A percentile compares a stretch with the other conserved stretches of the same genome.
Evolutionary conservation across 2,888 invertebrate species (phyloP).

Genomic region (Chloromyia formosa): DNA sequence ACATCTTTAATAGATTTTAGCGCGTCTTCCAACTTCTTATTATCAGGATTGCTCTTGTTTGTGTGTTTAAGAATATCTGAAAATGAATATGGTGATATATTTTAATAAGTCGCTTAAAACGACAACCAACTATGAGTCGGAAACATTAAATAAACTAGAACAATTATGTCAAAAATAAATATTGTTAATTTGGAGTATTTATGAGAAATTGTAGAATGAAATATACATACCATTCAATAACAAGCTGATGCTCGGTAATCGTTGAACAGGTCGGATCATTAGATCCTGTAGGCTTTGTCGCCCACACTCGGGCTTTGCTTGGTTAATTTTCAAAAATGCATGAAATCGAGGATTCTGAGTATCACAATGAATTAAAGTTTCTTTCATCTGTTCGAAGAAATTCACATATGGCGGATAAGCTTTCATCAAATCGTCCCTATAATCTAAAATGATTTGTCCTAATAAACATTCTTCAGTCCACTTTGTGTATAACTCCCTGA

Average conservation of each 20-base stretch:
- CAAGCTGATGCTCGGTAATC: conserved; percentile 94
- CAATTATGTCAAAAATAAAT: conserved; percentile 17
- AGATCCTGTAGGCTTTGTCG: conserved; percentile 95
- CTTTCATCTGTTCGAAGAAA: conserved; percentile 97
- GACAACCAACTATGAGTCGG: not conserved
- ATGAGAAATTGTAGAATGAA: too few relatives aligned
- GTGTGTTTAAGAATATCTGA: conserved; percentile 94
- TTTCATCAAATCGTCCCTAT: conserved; percentile 87
- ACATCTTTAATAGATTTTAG: conserved; percentile 90
- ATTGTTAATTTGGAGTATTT: not conserved
- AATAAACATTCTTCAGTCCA: conserved; percentile 91
- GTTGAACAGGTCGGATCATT: conserved; percentile 96
- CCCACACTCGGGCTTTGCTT: conserved; percentile 94
- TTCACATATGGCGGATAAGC: conserved; percentile 98
- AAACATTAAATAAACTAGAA: conserved; percentile 16
- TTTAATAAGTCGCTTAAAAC: not conserved
- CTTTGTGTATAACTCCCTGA: conserved; percentile 62
- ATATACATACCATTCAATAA: conserved; percentile 82
- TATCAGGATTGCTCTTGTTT: conserved; percentile 86
- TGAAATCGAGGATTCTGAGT: conserved; percentile 94
- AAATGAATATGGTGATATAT: conserved; percentile 49
- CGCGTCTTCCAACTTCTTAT: conserved; percentile 83
- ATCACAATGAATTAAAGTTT: conserved; percentile 90
- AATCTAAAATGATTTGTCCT: conserved; percentile 87
- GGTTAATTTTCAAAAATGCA: conserved; percentile 96